phyloP scores from a whole-genome alignment of 2,888 invertebrate species.

The Andricus curvator region DNA sequence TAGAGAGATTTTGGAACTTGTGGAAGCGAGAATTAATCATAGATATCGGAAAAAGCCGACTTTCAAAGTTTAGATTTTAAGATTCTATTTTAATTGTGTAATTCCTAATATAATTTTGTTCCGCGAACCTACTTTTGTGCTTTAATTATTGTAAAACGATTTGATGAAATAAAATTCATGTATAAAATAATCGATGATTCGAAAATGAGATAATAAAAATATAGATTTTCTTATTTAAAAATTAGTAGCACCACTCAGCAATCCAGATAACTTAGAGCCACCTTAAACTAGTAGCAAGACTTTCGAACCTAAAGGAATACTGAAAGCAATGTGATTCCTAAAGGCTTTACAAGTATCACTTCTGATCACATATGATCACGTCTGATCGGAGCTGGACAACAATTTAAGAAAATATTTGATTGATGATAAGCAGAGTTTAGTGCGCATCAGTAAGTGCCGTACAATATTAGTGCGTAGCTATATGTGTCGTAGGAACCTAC shows the following conservation, averaged over 20 bases:
- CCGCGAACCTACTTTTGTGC: background rate
- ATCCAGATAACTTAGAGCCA: background rate
- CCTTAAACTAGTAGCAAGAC: background rate
- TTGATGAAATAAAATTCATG: no score
- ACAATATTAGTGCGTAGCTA: background rate
- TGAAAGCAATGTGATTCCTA: background rate
- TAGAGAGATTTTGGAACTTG: conserved; percentile 20
- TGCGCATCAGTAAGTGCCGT: background rate
- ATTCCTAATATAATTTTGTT: background rate
- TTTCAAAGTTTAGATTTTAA: background rate
- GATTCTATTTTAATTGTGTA: background rate
- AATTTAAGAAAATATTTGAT: background rate
- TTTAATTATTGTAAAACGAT: background rate
- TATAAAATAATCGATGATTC: background rate
- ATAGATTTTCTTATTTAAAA: background rate
- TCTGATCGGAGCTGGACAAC: background rate
- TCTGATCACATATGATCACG: background rate
- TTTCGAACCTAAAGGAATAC: background rate
- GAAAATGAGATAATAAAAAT: background rate
- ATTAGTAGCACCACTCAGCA: background rate
- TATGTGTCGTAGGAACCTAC: background rate
- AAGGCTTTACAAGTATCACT: conserved; percentile 5
- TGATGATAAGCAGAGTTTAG: background rate
- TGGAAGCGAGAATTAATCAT: background rate
- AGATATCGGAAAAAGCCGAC: background rate